Base-by-base conservation (phyloP, 2,797 vertebrate species). In the Ptychobarbus kaznakovi region DNA sequence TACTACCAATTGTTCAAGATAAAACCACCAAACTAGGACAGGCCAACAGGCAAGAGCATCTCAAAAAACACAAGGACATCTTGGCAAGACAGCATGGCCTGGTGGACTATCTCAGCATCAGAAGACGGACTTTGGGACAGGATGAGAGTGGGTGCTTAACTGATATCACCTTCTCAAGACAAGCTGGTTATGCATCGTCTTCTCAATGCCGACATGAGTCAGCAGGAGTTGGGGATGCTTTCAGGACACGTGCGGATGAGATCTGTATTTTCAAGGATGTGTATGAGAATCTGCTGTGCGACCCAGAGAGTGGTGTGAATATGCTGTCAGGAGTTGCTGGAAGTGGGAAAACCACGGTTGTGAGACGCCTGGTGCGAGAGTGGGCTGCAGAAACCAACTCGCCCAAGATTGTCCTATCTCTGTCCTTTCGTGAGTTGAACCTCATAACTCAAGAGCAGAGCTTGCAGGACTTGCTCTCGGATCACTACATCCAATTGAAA, bases 341-440 rank as follows among this genome's bases (percentile, higher is more conserved):
- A 51, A 91, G 91, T 66, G 91, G 91, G 13, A 92, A 92, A 86
- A 92, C 91, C 44, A 92, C 91, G 1, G 87, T 90, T 32, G 87
- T 91, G 42, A 88, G 82, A 61, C 80, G 83, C 13, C 44, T 92
- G 44, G 85, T 91, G 5, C 87, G 65, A 15, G 87, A 91, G 75
- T 92, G 91, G 91, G 88, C 89, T 49, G 32, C 32, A 7, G 85
- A 89, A 40, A 28, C 68, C 9, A 79, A 73, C 20, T 74, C 72
- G 0, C 44, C 86, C 53, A 91, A 90, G 63, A 87, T 89, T 2
- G 51, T 92, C 49, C 74, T 92, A n/a, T 88, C 91, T n/a, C 80
- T 92, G 49, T 73, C 90, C 16, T 91, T 92, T 69, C 87, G 91
- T 58, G 91, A 92, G 86, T 77, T 92, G 22, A 91, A 91, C 81